Evolutionary conservation across 2,888 invertebrate genomes (phyloP).

Genomic region (Tinea trinotella): DNA sequence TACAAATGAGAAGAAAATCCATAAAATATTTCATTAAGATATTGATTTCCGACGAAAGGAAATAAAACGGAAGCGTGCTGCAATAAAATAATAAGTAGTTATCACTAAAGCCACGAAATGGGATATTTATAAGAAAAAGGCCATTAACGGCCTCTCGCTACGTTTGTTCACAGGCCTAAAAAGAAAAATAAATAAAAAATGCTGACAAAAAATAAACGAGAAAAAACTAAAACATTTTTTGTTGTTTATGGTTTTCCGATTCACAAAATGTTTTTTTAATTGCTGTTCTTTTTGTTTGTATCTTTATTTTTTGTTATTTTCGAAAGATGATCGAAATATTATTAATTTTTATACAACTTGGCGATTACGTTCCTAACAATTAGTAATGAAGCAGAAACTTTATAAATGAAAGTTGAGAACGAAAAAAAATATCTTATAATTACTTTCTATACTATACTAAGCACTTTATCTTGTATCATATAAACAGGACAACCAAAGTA

Average conservation of each 20-base stretch:
- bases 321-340: too few relatives aligned
- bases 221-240: background rate
- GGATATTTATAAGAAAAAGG: slow-evolving; percentile 2
- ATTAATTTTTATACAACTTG: too few relatives aligned
- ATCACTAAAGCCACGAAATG: slow-evolving; percentile 5
- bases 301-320: too few relatives aligned
- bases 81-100: slow-evolving; percentile 6
- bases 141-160: background rate
- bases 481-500: too few relatives aligned
- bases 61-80: background rate
- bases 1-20: background rate
- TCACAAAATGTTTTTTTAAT: background rate
- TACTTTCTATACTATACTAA: too few relatives aligned
- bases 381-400: too few relatives aligned
- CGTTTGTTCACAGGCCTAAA: background rate
- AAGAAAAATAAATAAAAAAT: background rate
- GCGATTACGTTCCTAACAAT: too few relatives aligned
- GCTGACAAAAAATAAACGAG: background rate
- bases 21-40: background rate
- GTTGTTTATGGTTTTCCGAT: background rate
- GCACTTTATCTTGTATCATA: too few relatives aligned
- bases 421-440: too few relatives aligned
- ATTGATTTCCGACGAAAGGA: background rate
- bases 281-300: too few relatives aligned
- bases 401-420: too few relatives aligned